Evolutionary conservation across 2,797 vertebrate genomes (phyloP).

Genomic region (Jordanella pulchra): DNA sequence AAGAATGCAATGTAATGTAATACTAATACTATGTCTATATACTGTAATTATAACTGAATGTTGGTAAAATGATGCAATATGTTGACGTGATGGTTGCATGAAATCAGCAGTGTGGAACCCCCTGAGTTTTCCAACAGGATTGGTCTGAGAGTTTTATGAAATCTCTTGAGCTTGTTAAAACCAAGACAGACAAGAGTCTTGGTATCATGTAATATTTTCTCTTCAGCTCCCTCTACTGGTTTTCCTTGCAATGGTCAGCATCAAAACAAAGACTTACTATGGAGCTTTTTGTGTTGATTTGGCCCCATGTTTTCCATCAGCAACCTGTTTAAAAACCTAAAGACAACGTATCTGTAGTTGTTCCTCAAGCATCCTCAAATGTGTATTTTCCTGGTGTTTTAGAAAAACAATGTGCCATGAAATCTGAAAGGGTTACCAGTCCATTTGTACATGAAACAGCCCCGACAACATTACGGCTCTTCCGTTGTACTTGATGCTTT

Average conservation of each 20-base stretch:
- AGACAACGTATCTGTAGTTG: background rate
- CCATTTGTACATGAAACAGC: too few relatives aligned
- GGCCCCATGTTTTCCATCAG: background rate
- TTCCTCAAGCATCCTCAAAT: too few relatives aligned
- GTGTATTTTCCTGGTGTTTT: too few relatives aligned
- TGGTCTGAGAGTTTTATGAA: background rate
- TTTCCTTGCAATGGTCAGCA: background rate
- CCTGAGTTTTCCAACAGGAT: background rate
- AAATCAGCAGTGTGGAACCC: too few relatives aligned
- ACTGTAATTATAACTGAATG: too few relatives aligned
- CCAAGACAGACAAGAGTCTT: background rate
- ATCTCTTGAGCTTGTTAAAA: background rate
- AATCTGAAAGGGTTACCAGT: too few relatives aligned
- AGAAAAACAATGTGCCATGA: too few relatives aligned
- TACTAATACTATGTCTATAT: background rate
- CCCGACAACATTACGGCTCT: too few relatives aligned
- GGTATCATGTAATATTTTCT: background rate
- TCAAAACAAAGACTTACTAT: background rate
- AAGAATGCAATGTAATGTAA: constrained; percentile 5
- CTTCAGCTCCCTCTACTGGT: too few relatives aligned
- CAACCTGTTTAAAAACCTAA: background rate
- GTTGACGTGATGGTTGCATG: too few relatives aligned
- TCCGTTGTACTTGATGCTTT: too few relatives aligned
- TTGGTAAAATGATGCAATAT: too few relatives aligned
- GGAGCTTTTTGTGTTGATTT: background rate